Percentiles rank a stretch among this genome's conserved stretches.
Evolutionary conservation across 2,797 vertebrate genomes (phyloP).

Genomic region (Lepidocolaptes lacrymiger): DNA sequence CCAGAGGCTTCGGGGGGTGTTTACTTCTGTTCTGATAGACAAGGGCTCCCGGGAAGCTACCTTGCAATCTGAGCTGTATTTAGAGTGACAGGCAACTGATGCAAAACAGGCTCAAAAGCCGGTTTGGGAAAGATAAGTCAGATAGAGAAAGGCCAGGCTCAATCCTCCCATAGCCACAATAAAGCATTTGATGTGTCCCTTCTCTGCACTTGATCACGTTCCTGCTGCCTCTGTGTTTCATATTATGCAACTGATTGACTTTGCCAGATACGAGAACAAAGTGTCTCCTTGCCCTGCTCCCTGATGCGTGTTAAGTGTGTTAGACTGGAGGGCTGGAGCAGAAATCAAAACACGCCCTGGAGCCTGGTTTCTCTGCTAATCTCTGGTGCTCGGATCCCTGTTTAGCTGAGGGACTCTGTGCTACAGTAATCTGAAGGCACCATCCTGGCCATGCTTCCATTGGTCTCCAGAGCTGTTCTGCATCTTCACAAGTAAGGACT

Average conservation of each 20-base stretch:
- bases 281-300: slow-evolving; percentile 25
- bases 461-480: neutral
- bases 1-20: neutral
- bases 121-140: neutral
- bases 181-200: slow-evolving; percentile 36
- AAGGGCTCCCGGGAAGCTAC: neutral
- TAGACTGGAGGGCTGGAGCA: neutral
- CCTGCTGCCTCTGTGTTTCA: slow-evolving; percentile 28
- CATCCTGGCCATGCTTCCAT: neutral
- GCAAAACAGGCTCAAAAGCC: slow-evolving; percentile 21
- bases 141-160: neutral
- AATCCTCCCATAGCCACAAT: neutral
- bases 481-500: neutral
- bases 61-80: neutral
- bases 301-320: neutral
- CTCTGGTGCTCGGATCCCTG: neutral
- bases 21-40: neutral
- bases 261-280: slow-evolving; percentile 45
- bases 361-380: neutral
- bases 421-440: neutral
- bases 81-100: slow-evolving; percentile 12
- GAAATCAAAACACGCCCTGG: slow-evolving; percentile 28
- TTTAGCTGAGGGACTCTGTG: neutral
- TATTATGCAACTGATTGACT: slow-evolving; percentile 52
- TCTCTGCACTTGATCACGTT: slow-evolving; percentile 42